These are phyloP conservation scores for Machimus atricapillus DNA, from an alignment of 2,888 invertebrate genomes.

Conservation along the genomic window DNA sequence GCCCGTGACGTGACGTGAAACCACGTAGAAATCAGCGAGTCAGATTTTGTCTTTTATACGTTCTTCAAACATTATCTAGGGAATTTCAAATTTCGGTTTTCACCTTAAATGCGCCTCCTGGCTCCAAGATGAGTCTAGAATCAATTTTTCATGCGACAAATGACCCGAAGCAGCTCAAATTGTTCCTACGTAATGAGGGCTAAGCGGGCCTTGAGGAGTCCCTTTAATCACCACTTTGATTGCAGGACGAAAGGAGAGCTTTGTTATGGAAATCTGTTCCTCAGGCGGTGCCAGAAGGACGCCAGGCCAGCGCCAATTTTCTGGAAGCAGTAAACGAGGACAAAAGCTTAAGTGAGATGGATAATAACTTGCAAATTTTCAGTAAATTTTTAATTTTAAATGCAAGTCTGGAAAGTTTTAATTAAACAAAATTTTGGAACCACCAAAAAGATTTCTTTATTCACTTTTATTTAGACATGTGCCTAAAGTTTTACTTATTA, in stretches of 20 bases:
- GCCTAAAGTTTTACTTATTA: too few species aligned
- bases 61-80: not conserved
- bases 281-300: not conserved
- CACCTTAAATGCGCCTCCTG: not conserved
- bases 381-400: not conserved
- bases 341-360: not conserved
- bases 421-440: not conserved
- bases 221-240: not conserved
- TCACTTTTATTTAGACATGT: too few species aligned
- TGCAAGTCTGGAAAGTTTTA: not conserved
- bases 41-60: not conserved
- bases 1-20: not conserved
- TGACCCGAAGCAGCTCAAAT: not conserved
- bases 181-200: not conserved
- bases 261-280: not conserved
- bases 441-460: too few species aligned
- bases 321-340: not conserved
- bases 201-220: not conserved
- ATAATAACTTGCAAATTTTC: not conserved
- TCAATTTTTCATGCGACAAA: constrained; percentile 1
- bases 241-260: not conserved
- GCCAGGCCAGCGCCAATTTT: not conserved
- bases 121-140: not conserved
- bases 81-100: not conserved
- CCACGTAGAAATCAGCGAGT: not conserved